Percentiles rank a stretch among this genome's conserved stretches.
phyloP scores from a whole-genome alignment of 2,113 vertebrate genomes.

The Perccottus glenii region DNA sequence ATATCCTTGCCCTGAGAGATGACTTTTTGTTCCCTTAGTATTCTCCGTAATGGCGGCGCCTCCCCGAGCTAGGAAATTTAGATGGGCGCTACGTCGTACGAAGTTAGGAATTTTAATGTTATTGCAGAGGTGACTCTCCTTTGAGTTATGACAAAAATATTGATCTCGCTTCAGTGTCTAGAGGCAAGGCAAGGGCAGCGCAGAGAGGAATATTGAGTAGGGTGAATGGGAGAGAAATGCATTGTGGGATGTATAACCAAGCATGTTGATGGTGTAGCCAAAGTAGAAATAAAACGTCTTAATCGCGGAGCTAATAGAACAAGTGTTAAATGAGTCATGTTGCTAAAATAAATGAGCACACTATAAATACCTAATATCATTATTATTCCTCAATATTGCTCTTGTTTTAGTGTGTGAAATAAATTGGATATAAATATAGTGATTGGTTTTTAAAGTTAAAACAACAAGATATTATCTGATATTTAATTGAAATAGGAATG shows the following conservation, averaged over 20 bases:
- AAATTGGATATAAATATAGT: no score
- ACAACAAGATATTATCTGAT: no score
- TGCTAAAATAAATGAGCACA: slow-evolving; percentile 15
- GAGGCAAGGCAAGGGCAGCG: slow-evolving; percentile 52
- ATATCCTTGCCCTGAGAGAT: slow-evolving; percentile 32
- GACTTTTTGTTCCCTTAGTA: slow-evolving; percentile 38
- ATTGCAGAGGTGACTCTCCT: slow-evolving; percentile 61
- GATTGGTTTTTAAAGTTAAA: no score
- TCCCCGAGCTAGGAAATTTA: slow-evolving; percentile 48
- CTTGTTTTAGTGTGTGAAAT: not conserved
- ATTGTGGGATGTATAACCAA: not conserved
- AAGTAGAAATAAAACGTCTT: slow-evolving; percentile 7
- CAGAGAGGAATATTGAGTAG: slow-evolving; percentile 61
- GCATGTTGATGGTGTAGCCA: not conserved
- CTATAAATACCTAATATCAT: slow-evolving; percentile 42
- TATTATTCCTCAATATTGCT: slow-evolving; percentile 3
- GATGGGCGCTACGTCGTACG: slow-evolving; percentile 32
- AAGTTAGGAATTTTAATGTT: slow-evolving; percentile 61
- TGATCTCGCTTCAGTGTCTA: slow-evolving; percentile 51
- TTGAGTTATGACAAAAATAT: slow-evolving; percentile 72
- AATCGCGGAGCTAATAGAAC: slow-evolving; percentile 18
- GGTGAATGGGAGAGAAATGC: not conserved
- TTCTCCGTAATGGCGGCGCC: slow-evolving; percentile 45
- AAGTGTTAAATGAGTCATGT: slow-evolving; percentile 25
- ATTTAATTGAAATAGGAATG: no score